phyloP scores from a whole-genome alignment of 2,888 invertebrate species.

The Tiphia femorata region DNA sequence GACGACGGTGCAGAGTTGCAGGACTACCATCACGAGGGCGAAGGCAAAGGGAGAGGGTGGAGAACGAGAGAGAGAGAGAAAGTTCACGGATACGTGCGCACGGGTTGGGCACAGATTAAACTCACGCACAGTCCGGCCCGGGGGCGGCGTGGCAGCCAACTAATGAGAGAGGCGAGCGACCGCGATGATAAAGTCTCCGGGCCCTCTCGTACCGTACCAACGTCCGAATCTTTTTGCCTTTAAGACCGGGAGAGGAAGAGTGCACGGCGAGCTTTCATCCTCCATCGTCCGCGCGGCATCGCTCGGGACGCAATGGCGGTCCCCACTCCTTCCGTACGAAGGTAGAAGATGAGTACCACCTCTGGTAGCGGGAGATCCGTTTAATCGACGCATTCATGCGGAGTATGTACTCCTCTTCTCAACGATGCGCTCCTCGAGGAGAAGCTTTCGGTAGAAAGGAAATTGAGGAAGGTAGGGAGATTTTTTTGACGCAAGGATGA shows the following conservation, averaged over 20 bases:
- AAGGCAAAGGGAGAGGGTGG: background rate
- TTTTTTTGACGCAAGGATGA: no score
- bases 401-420: no score
- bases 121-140: slow-evolving; percentile 60
- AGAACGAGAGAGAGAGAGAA: slow-evolving; percentile 2
- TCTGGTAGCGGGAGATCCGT: no score
- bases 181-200: slow-evolving; percentile 55
- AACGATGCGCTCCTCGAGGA: no score
- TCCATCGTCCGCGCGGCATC: background rate
- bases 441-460: no score
- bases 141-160: slow-evolving; percentile 60
- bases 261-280: slow-evolving; percentile 21
- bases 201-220: slow-evolving; percentile 21
- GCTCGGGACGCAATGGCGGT: background rate
- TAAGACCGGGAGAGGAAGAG: slow-evolving; percentile 17
- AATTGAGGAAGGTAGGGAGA: no score
- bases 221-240: slow-evolving; percentile 33
- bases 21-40: background rate
- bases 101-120: slow-evolving; percentile 63
- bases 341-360: no score
- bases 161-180: slow-evolving; percentile 64
- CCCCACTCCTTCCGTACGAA: background rate
- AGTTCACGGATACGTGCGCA: slow-evolving; percentile 47
- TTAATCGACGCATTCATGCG: no score
- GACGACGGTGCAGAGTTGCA: slow-evolving; percentile 11